Evolutionary conservation across 2,113 vertebrate species (phyloP), one percentile per base, ranked within the genome.

Genomic region (Bombycilla garrulus): DNA sequence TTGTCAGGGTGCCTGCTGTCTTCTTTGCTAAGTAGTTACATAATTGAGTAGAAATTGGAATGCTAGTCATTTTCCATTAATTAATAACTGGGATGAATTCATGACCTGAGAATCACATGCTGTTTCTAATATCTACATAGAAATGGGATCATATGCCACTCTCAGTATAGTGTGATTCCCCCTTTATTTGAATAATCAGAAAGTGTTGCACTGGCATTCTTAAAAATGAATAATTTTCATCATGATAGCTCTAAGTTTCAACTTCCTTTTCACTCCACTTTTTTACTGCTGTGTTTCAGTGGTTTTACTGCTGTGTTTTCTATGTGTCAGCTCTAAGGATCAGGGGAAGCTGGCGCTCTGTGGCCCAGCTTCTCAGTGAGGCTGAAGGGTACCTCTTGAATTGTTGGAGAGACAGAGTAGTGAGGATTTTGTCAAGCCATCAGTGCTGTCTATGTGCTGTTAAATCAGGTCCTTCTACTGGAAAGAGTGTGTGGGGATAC

Each of bases 1-100:
- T 94, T 93, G 86, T 88, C 80, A 92, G 80, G 67, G 56, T 7
- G 15, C 76, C 69, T 77, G 69, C 67, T 91, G 80, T 92, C 65
- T 86, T 88, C 91, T 86, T 78, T 81, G 50, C 44, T 44, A 26
- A 58, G 35, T 65, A 64, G 69, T 86, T 86, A 91, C n/a, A 60
- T 94, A 93, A 94, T 5, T 77, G 61, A 81, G 51, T 60, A 54
- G 65, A 62, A 90, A 89, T 62, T 73, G 44, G 69, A 38, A 64
- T 89, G 60, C 31, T 35, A 74, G 60, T 93, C 4, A 86, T 94
- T 96, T 92, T 73, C 76, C 19, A 92, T 82, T 88, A 80, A 3
- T 77, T 83, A 94, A 56, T 96, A 81, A 47, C 47, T 74, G 60
- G 44, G 60, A 71, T 70, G 47, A 86, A 70, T 84, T 51, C 24